A percentile compares a stretch with the other conserved stretches of the same genome.
phyloP scores from a whole-genome alignment of 1,140 invertebrate species.

The Geopemphigus sp. region DNA sequence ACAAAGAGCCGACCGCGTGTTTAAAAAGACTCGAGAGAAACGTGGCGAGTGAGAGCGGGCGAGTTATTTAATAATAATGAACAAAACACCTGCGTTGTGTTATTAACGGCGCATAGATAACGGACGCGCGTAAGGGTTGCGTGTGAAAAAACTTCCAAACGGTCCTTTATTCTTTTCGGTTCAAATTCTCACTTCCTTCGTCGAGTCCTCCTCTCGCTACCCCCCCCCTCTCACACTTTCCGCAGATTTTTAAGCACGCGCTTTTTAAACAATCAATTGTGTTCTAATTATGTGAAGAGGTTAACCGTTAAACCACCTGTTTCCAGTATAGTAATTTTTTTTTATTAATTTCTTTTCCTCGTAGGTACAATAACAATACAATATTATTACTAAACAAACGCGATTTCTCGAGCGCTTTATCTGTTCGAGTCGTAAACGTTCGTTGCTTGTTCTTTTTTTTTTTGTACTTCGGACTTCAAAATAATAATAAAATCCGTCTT shows the following conservation, averaged over 20 bases:
- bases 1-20: too few relatives aligned
- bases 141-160: background rate
- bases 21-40: background rate
- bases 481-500: background rate
- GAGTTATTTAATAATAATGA: background rate
- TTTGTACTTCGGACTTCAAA: too few relatives aligned
- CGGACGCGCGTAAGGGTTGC: background rate
- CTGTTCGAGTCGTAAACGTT: too few relatives aligned
- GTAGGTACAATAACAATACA: background rate
- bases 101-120: slow-evolving; percentile 8
- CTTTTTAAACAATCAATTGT: slow-evolving; percentile 4
- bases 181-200: background rate
- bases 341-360: background rate
- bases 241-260: background rate
- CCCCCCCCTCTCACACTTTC: too few relatives aligned
- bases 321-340: background rate
- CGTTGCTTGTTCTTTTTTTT: too few relatives aligned
- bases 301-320: slow-evolving; percentile 15
- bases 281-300: background rate
- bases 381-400: background rate
- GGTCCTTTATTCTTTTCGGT: background rate
- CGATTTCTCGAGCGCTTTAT: background rate
- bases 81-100: slow-evolving; percentile 34
- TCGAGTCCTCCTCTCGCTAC: too few relatives aligned
- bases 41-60: background rate